Base-by-base conservation (phyloP, 2,113 vertebrate species). In the Orycteropus afer region DNA sequence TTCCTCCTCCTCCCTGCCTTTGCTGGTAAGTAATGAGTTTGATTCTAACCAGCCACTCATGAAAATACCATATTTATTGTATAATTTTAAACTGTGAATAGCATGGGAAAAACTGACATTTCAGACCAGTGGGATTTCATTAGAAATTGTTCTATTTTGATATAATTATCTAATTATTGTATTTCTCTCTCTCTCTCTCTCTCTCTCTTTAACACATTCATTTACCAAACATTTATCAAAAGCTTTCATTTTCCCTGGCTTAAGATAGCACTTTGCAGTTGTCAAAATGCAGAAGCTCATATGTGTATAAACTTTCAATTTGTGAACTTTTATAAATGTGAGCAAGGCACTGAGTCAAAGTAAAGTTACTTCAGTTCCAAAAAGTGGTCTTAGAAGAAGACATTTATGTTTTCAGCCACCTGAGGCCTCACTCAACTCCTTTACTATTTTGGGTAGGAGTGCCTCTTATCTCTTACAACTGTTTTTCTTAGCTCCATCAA, bases 261-360 rank as follows among this genome's bases (percentile, higher is more conserved):
- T 69, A 37, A n/a, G 67, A 69, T 69, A 69, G 67, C 7, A 69
- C 34, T 69, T 69, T 37, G 34, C 17, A 37, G n/a, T 69, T 37
- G 17, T 37, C 67, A 69, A 67, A 67, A 4, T 69, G 12, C 25
- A 37, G 15, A 34, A 69, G n/a, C 17, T 9, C 34, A 37, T 37
- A 6, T 18, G n/a, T 89, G 88, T 63, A 51, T 61, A 47, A 94
- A 86, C 47, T 96, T 90, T 69, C 1, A 86, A 14, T 93, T 82
- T 84, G 81, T 53, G 77, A 83, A 91, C 42, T 89, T 96, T 74
- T 42, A 27, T 80, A 77, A 65, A 55, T 49, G 29, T 10, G 45
- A 76, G 40, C 51, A 71, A 95, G 80, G 57, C 29, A 42, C 20
- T 37, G 23, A 88, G 81, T 91, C 49, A 78, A 40, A 94, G 15